Percentiles rank a stretch among this genome's conserved stretches.
These are phyloP conservation scores for Molorchus minor DNA, from an alignment of 2,888 invertebrate species.

Conservation along the genomic window DNA sequence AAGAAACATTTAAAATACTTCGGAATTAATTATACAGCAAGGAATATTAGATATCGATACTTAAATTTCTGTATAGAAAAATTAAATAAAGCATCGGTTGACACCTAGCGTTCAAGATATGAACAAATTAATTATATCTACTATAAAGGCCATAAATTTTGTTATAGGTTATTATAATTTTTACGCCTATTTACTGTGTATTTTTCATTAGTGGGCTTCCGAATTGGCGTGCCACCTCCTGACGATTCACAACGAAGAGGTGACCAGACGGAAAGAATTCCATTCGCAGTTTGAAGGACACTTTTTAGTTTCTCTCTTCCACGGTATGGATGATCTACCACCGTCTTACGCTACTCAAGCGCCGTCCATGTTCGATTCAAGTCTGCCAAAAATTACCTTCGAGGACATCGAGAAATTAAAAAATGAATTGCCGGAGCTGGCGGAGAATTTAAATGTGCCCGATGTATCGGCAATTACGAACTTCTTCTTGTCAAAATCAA, in stretches of 20 bases:
- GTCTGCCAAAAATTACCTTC: conserved; percentile 48
- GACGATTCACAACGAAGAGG: conserved; percentile 86
- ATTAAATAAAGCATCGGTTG: too few species aligned
- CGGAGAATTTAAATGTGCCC: conserved; percentile 71
- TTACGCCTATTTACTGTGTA: too few species aligned
- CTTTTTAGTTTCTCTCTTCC: conserved; percentile 85
- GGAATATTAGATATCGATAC: too few species aligned
- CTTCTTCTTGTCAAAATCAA: conserved; percentile 67
- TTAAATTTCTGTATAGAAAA: too few species aligned
- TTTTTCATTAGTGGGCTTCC: conserved; percentile 77
- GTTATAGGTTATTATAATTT: too few species aligned
- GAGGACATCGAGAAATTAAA: conserved; percentile 72
- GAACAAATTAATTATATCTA: too few species aligned
- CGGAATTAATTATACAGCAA: too few species aligned
- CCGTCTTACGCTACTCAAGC: conserved; percentile 82
- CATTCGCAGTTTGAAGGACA: conserved; percentile 82
- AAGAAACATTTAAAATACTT: too few species aligned
- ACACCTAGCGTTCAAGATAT: too few species aligned
- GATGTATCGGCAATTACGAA: conserved; percentile 76
- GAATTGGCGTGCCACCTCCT: conserved; percentile 81
- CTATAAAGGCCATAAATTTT: too few species aligned
- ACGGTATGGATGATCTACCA: conserved; percentile 88
- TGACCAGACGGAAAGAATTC: conserved; percentile 80
- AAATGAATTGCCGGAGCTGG: conserved; percentile 71
- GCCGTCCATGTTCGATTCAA: conserved; percentile 76